These are phyloP conservation scores for Penaeus chinensis DNA, from an alignment of 1,140 invertebrate genomes.

Conservation along the genomic window DNA sequence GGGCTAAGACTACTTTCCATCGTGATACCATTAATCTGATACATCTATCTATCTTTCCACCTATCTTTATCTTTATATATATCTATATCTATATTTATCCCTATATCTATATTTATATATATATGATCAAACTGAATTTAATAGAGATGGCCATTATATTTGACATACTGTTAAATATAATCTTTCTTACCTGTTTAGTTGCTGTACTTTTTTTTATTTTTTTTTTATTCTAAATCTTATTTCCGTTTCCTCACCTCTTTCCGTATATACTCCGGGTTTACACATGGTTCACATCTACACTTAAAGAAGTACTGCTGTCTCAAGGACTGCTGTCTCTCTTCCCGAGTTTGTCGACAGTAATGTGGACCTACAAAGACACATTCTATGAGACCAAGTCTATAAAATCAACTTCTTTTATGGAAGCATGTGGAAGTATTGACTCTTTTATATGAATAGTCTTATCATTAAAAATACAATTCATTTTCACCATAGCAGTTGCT, in stretches of 20 bases:
- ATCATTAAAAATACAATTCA: constrained; percentile 32
- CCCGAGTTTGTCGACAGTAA: constrained; percentile 72
- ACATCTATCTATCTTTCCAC: too few species aligned
- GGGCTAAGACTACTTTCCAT: too few species aligned
- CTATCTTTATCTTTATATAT: too few species aligned
- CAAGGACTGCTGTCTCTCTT: constrained; percentile 74
- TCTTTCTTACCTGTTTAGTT: too few species aligned
- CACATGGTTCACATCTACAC: constrained; percentile 77
- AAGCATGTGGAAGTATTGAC: not conserved
- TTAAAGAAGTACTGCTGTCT: constrained; percentile 79
- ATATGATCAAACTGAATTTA: too few species aligned
- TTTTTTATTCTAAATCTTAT: too few species aligned
- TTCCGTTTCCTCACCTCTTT: constrained; percentile 64
- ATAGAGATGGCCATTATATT: too few species aligned
- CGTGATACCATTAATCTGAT: too few species aligned
- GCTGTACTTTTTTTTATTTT: too few species aligned
- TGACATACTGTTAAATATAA: too few species aligned
- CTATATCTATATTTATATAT: too few species aligned
- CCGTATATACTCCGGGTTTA: constrained; percentile 65
- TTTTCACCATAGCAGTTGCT: constrained; percentile 79
- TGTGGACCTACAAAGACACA: constrained; percentile 72
- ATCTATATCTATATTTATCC: too few species aligned
- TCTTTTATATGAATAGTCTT: not conserved
- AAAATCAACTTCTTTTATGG: not conserved
- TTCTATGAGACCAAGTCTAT: not conserved